Evolutionary conservation across 2,888 invertebrate species (phyloP).

Genomic region (Microplitis manilae): DNA sequence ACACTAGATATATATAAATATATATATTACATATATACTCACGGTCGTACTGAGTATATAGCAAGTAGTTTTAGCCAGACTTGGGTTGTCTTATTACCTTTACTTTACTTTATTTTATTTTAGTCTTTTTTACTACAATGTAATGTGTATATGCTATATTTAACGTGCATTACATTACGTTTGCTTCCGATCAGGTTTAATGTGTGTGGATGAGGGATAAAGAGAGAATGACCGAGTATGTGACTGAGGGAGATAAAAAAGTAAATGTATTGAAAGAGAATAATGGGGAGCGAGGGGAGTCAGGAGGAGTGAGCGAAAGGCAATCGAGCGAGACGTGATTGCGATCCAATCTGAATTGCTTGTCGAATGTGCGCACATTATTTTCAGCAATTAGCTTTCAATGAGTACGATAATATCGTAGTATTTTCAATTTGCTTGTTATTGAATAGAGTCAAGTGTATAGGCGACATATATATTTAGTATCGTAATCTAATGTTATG

Average conservation of each 20-base stretch:
- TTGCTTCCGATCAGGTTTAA: not conserved
- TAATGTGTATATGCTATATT: not conserved
- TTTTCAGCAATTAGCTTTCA: slow-evolving; percentile 41
- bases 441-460: slow-evolving; percentile 49
- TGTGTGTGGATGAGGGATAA: not conserved
- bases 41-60: slow-evolving; percentile 5
- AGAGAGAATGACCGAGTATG: not conserved
- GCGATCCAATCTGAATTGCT: slow-evolving; percentile 40
- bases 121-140: not conserved
- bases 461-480: slow-evolving; percentile 41
- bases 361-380: slow-evolving; percentile 38
- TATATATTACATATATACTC: not conserved
- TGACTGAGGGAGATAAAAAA: slow-evolving; percentile 32
- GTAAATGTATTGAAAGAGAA: slow-evolving; percentile 49
- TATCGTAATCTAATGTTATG: not conserved
- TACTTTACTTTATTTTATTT: slow-evolving; percentile 6
- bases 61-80: not conserved
- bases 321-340: slow-evolving; percentile 38
- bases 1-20: no score
- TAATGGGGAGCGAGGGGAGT: slow-evolving; percentile 53
- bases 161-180: not conserved
- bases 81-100: not conserved
- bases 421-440: slow-evolving; percentile 42
- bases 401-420: slow-evolving; percentile 32
- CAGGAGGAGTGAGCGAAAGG: slow-evolving; percentile 43